Percentiles rank a stretch among this genome's conserved stretches.
Evolutionary conservation across 2,113 vertebrate species (phyloP).

Genomic region (Chionodraco myersi): DNA sequence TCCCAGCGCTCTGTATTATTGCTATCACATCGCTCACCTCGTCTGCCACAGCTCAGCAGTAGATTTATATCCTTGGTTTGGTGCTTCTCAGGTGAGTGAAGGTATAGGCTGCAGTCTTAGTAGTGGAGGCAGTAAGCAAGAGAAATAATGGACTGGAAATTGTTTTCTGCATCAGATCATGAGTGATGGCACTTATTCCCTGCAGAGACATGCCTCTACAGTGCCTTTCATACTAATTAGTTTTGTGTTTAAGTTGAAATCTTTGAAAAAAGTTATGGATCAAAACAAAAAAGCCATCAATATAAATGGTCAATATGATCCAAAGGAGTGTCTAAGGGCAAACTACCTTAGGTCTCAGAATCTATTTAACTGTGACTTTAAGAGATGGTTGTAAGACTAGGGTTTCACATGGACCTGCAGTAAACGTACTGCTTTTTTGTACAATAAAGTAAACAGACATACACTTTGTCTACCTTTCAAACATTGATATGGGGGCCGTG

Average conservation of each 20-base stretch:
- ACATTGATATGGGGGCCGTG: background rate
- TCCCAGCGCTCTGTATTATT: constrained; percentile 53
- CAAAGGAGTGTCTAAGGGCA: background rate
- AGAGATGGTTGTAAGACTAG: constrained; percentile 2
- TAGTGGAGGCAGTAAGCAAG: constrained; percentile 50
- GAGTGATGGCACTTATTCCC: constrained; percentile 56
- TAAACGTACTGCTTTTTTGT: constrained; percentile 6
- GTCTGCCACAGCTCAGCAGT: constrained; percentile 54
- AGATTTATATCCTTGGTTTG: constrained; percentile 73
- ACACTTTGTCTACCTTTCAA: background rate
- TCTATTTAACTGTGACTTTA: background rate
- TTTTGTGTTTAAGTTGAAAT: constrained; percentile 23
- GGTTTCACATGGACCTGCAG: background rate
- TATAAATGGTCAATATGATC: constrained; percentile 10
- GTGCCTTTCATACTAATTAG: constrained; percentile 36
- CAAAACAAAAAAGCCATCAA: constrained; percentile 20
- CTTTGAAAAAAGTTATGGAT: constrained; percentile 27
- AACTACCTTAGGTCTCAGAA: background rate
- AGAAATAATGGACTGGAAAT: constrained; percentile 66
- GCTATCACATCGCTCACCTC: constrained; percentile 65
- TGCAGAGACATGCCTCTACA: constrained; percentile 40
- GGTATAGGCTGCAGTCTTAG: constrained; percentile 47
- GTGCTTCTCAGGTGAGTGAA: constrained; percentile 60
- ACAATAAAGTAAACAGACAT: constrained; percentile 5
- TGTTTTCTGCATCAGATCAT: constrained; percentile 65